Conservation (phyloP, 1,140 invertebrate species). For the Bombus confusus region DNA sequence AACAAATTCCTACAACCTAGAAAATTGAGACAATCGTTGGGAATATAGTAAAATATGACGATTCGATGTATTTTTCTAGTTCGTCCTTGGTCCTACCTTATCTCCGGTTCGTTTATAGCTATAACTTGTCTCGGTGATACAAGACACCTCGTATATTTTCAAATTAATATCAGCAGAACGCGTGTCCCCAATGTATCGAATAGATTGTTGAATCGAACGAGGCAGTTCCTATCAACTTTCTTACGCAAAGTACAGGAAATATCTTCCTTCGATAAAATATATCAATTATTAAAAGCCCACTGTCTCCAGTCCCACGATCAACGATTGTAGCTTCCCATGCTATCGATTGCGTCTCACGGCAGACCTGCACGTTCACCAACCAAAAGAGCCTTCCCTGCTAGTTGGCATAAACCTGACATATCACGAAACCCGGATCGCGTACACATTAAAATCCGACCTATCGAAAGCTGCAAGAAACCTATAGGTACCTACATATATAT, state of each 20-base stretch:
- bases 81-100: too few species aligned
- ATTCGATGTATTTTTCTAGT: too few species aligned
- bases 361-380: neutral
- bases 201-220: neutral
- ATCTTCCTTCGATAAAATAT: neutral
- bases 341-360: constrained; percentile 5
- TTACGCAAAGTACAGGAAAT: neutral
- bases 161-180: too few species aligned
- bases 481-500: too few species aligned
- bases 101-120: too few species aligned
- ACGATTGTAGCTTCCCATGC: neutral
- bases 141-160: too few species aligned
- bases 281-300: neutral
- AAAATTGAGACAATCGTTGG: too few species aligned
- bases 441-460: constrained; percentile 27
- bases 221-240: neutral
- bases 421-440: constrained; percentile 14
- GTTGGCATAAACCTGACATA: constrained; percentile 1
- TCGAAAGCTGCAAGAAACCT: neutral
- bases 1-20: too few species aligned
- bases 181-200: neutral
- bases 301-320: neutral
- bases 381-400: neutral
- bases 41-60: too few species aligned
- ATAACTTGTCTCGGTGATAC: too few species aligned